Evolutionary conservation across 2,797 vertebrate genomes (phyloP), one percentile per base, ranked within the genome.

Genomic region (Pseudochaenichthys georgianus): DNA sequence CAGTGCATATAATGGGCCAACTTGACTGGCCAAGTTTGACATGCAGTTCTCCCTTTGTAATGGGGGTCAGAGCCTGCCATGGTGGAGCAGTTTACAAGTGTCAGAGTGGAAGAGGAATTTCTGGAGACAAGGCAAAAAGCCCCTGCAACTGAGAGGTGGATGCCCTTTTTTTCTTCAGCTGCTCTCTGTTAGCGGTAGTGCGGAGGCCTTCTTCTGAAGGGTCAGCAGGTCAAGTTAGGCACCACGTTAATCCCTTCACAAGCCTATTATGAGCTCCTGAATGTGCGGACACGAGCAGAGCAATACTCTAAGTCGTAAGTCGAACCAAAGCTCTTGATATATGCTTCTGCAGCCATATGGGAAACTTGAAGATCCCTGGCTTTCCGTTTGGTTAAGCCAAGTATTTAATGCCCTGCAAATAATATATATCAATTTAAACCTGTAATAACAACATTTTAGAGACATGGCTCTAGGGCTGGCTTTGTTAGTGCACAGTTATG

Each of bases 231-330:
- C 87, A 92, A 86, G 75, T 89, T 88, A 85, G 90, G 89, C 83
- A 82, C 81, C 16, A 41, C 19, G 71, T 76, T 93, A 93, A 94
- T 95, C 93, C 88, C 57, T 72, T 83, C 81, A 80, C 82, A 89
- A 92, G 88, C 88, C 84, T 88, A 87, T 93, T 90, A 92, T 92
- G 85, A 87, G 81, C 85, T 89, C 79, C 73, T 83, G 87, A 85
- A 89, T 89, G 78, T 78, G 66, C 13, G 59, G 83, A 77, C 77
- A 83, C 65, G 72, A 85, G 67, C 79, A 70, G 82, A 28, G 68
- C 78, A 71, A 79, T 75, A 72, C 65, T 86, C 34, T 42, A 75
- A 79, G 77, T 77, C 57, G 10, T 48, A 84, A 75, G 73, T 72
- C 3, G 12, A 69, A 71, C 45, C 61, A 64, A 86, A 81, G 71